These are phyloP conservation scores for Chascanopsetta lugubris DNA, from an alignment of 2,113 vertebrate genomes.

Conservation along the genomic window DNA sequence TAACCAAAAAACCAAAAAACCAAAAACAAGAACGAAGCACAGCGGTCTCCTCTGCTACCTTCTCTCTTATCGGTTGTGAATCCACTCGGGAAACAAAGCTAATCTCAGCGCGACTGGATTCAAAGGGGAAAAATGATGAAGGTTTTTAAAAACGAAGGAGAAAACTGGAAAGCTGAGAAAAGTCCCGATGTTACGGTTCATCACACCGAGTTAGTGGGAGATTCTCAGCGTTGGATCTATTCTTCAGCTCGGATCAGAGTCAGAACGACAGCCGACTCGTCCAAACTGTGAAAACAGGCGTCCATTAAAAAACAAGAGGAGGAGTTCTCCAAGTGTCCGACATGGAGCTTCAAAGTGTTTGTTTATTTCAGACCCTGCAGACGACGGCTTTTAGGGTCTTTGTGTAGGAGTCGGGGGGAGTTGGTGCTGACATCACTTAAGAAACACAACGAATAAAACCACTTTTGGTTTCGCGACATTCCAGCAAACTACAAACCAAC, in stretches of 20 bases:
- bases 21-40: slow-evolving; percentile 4
- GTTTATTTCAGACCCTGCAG: neutral
- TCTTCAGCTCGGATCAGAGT: slow-evolving; percentile 32
- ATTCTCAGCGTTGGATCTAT: too few relatives aligned
- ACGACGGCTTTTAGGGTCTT: neutral
- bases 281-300: too few relatives aligned
- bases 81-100: slow-evolving; percentile 24
- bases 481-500: too few relatives aligned
- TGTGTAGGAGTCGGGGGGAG: neutral
- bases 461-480: too few relatives aligned
- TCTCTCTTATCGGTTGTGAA: slow-evolving; percentile 5
- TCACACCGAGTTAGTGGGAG: too few relatives aligned
- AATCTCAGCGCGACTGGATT: slow-evolving; percentile 22
- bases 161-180: neutral
- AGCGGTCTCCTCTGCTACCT: neutral
- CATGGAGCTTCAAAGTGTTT: neutral
- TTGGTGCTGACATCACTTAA: neutral
- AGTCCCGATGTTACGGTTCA: slow-evolving; percentile 25
- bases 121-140: slow-evolving; percentile 52
- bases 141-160: neutral
- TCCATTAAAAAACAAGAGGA: slow-evolving; percentile 16
- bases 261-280: too few relatives aligned
- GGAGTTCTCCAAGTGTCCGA: slow-evolving; percentile 1
- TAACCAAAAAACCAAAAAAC: slow-evolving; percentile 3
- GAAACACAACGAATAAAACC: too few relatives aligned